phyloP scores from a whole-genome alignment of 2,797 vertebrate genomes.

The Poecile montanus region DNA sequence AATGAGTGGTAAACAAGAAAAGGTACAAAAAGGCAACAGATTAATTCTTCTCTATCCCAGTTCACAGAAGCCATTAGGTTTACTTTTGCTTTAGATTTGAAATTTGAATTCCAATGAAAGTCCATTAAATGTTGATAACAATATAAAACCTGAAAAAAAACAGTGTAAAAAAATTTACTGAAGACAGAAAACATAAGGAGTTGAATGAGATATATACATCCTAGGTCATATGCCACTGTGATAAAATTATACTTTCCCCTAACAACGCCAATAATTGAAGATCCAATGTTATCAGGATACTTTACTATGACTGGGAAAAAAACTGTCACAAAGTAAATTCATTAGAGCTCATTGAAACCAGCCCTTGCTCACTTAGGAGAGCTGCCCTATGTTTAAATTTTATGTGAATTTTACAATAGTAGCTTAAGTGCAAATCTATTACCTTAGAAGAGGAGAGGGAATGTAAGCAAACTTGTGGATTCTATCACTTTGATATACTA shows the following conservation, averaged over 20 bases:
- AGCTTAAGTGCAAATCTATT: background rate
- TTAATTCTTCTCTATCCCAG: slow-evolving; percentile 42
- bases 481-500: background rate
- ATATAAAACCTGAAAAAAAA: slow-evolving; percentile 52
- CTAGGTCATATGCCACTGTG: background rate
- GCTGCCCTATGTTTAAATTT: background rate
- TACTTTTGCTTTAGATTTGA: slow-evolving; percentile 59
- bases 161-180: slow-evolving; percentile 28
- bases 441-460: background rate
- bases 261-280: background rate
- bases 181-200: slow-evolving; percentile 38
- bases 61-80: slow-evolving; percentile 63
- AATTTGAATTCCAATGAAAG: slow-evolving; percentile 65
- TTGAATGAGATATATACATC: slow-evolving; percentile 30
- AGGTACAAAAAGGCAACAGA: slow-evolving; percentile 23
- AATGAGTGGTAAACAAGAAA: slow-evolving; percentile 54
- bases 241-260: slow-evolving; percentile 14
- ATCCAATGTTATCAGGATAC: background rate
- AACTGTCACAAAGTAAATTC: background rate
- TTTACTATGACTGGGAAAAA: background rate
- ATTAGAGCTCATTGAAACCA: background rate
- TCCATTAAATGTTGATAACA: slow-evolving; percentile 8
- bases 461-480: background rate
- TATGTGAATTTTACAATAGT: background rate
- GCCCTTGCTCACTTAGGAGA: background rate